These are phyloP conservation scores for Thaleichthys pacificus DNA, from an alignment of 2,797 vertebrate genomes.

Conservation along the genomic window DNA sequence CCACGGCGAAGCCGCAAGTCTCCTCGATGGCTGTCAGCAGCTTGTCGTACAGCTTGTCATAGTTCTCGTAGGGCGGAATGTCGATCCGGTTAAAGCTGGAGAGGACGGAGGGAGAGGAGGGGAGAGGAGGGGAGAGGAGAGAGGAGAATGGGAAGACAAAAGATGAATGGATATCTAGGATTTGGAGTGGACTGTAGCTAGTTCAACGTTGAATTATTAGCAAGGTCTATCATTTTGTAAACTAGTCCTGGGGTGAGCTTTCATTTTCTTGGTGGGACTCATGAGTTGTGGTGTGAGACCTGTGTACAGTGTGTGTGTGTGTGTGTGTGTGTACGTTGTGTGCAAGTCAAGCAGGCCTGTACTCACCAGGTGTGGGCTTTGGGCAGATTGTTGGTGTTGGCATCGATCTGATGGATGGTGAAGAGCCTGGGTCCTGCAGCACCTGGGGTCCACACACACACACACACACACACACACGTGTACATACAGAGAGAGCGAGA, in stretches of 20 bases:
- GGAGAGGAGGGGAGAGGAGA: no score
- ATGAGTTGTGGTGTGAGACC: no score
- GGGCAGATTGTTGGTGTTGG: slow-evolving; percentile 83
- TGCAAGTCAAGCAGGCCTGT: not conserved
- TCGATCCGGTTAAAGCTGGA: slow-evolving; percentile 86
- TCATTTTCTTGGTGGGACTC: no score
- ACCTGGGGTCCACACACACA: slow-evolving; percentile 60
- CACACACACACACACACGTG: not conserved
- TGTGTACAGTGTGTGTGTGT: not conserved
- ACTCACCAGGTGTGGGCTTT: slow-evolving; percentile 86
- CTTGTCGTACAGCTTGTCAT: slow-evolving; percentile 87
- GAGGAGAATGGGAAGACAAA: not conserved
- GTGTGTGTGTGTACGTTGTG: not conserved
- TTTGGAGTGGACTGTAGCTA: not conserved
- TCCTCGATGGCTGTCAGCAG: slow-evolving; percentile 89
- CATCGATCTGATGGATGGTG: slow-evolving; percentile 86
- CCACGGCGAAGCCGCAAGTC: slow-evolving; percentile 87
- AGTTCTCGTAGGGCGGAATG: slow-evolving; percentile 86
- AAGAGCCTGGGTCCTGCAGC: slow-evolving; percentile 84
- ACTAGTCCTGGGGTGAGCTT: no score
- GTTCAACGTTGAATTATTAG: no score
- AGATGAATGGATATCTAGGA: not conserved
- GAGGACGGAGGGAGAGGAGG: slow-evolving; percentile 27
- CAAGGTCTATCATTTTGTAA: no score
- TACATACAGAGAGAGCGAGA: no score